These are phyloP conservation scores for Aspidiotus rigidus DNA, from an alignment of 2,888 invertebrate species.

Conservation along the genomic window DNA sequence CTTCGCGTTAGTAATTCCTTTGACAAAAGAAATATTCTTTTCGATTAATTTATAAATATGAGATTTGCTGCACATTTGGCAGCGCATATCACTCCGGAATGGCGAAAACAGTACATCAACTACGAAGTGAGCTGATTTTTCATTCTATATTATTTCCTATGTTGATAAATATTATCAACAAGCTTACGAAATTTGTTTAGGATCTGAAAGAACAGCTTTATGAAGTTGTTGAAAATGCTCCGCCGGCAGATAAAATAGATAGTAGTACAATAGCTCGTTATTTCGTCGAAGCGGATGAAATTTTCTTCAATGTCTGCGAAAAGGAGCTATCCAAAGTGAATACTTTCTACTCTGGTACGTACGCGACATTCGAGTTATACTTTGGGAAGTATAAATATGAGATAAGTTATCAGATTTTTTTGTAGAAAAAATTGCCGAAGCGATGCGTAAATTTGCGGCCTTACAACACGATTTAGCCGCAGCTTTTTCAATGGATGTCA, in stretches of 20 bases:
- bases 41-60: constrained; percentile 47
- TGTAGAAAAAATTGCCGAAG: constrained; percentile 77
- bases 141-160: too few species aligned
- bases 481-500: constrained; percentile 41
- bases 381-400: too few species aligned
- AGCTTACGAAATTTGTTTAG: constrained; percentile 43
- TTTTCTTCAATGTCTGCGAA: constrained; percentile 75
- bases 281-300: constrained; percentile 71
- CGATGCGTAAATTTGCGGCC: constrained; percentile 67
- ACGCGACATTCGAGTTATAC: too few species aligned
- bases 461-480: constrained; percentile 60
- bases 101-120: constrained; percentile 77
- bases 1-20: too few species aligned
- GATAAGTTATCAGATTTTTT: background rate
- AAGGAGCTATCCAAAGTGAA: constrained; percentile 80
- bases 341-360: constrained; percentile 65
- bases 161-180: too few species aligned
- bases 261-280: constrained; percentile 60
- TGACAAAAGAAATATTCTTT: too few species aligned
- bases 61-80: constrained; percentile 83
- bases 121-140: constrained; percentile 51
- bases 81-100: constrained; percentile 85
- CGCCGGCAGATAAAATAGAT: constrained; percentile 64
- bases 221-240: constrained; percentile 65
- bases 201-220: constrained; percentile 78